Evolutionary conservation across 92 coral and sea anemone genomes (phyloP), one percentile per base, ranked within the genome.

Genomic region (Parazoanthus swiftii): DNA sequence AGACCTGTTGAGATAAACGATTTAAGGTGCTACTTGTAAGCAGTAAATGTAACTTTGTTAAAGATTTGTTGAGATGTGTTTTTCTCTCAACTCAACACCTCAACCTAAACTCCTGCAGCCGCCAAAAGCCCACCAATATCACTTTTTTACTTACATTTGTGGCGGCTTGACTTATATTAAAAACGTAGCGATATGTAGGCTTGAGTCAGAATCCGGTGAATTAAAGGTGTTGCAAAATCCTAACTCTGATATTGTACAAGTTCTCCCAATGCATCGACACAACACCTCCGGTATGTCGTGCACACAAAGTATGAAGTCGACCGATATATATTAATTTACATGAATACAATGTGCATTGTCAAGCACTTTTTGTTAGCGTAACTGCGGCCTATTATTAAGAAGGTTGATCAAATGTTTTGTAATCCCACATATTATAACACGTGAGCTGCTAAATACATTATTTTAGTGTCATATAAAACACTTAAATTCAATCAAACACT

Each of bases 241-340:
- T 15, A 37, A 18, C 21, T 21, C 77, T 3, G n/a, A 36, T 58
- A 37, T 65, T 66, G 37, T 67, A 68, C 86, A 68, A 83, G 29
- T 68, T 71, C n/a, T 84, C 33, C 51, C 35, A 71, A 78, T 43
- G 26, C 86, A 68, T 23, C 39, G 25, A 33, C 14, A 43, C 58
- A 54, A 14, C 18, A 0, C 25, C 44, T 83, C 50, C 2, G 39
- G n/a, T 82, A 54, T 44, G 77, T 26, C 67, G 67, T 84, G 79
- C 87, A 84, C 38, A 43, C 18, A 70, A 83, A 70, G 25, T 10
- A 81, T 70, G 86, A 82, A 67, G 86, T 68, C 63, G 43, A 70
- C 68, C 87, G 70, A 84, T 20, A 84, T 29, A 46, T 72, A 6
- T 18, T 84, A 44, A 70, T 84, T 84, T 51, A 72, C 87, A 84